These are phyloP conservation scores for Lomographa bimaculata DNA, from an alignment of 2,888 invertebrate genomes.

Conservation along the genomic window DNA sequence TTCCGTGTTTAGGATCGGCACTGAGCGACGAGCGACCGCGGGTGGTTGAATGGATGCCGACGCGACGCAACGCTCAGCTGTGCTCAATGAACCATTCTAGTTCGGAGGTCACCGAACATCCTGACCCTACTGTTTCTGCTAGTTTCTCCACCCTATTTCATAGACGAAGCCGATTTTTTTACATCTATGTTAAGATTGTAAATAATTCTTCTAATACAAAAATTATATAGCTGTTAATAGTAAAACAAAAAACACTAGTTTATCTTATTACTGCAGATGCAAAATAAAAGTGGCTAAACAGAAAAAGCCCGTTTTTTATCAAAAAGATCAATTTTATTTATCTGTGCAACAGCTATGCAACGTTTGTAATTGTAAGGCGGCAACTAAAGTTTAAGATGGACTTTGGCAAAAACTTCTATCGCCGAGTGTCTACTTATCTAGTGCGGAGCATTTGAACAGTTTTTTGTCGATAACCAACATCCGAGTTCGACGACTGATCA, in stretches of 20 bases:
- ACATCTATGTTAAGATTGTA: too few species aligned
- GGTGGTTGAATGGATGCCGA: slow-evolving; percentile 64
- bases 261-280: too few species aligned
- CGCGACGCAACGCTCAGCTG: slow-evolving; percentile 50
- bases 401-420: slow-evolving; percentile 11
- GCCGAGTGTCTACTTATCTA: slow-evolving; percentile 10
- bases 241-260: too few species aligned
- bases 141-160: slow-evolving; percentile 65
- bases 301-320: too few species aligned
- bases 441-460: slow-evolving; percentile 39
- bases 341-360: too few species aligned
- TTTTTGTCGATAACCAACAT: slow-evolving; percentile 51
- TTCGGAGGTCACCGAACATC: slow-evolving; percentile 76
- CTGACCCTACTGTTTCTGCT: slow-evolving; percentile 65
- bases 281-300: too few species aligned
- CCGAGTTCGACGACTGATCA: slow-evolving; percentile 64
- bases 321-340: too few species aligned
- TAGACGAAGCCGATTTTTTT: too few species aligned
- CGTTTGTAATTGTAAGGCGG: too few species aligned
- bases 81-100: slow-evolving; percentile 79
- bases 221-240: too few species aligned
- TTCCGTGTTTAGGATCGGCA: slow-evolving; percentile 74
- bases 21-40: slow-evolving; percentile 62
- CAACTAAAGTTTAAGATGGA: too few species aligned
- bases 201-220: too few species aligned